A percentile compares a stretch with the other conserved stretches of the same genome.
Evolutionary conservation across 2,888 invertebrate species (phyloP).

Genomic region (Petrolisthes cinctipes): DNA sequence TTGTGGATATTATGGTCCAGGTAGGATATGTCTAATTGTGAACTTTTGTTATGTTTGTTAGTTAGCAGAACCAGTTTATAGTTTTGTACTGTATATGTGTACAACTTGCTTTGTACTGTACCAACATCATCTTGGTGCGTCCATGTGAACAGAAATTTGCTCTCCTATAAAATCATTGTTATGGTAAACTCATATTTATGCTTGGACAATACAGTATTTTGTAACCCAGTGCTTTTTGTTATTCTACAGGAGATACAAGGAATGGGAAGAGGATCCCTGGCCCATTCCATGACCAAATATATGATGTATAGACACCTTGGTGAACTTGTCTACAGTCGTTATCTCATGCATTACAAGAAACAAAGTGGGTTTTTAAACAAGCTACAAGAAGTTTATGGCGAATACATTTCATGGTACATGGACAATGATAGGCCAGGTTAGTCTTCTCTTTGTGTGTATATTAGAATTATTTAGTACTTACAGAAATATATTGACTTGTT

Average conservation of each 20-base stretch:
- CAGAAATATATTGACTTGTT: not conserved
- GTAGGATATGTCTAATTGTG: conserved; percentile 14
- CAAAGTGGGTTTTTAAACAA: conserved; percentile 50
- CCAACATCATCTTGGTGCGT: too few species aligned
- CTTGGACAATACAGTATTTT: not conserved
- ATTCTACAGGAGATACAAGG: conserved; percentile 43
- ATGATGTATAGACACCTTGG: conserved; percentile 44
- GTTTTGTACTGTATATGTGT: too few species aligned
- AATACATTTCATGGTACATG: conserved; percentile 41
- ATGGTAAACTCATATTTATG: too few species aligned
- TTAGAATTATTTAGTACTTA: too few species aligned
- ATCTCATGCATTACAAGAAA: conserved; percentile 42
- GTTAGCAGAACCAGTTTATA: too few species aligned
- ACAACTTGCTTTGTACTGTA: too few species aligned
- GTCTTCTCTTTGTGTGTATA: not conserved
- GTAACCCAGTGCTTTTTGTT: not conserved
- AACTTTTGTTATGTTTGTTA: too few species aligned
- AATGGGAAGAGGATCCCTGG: conserved; percentile 48
- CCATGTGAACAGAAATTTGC: too few species aligned
- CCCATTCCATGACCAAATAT: conserved; percentile 26
- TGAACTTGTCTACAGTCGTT: conserved; percentile 39
- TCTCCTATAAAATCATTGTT: too few species aligned
- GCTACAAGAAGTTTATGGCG: conserved; percentile 40
- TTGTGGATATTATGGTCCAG: conserved; percentile 58
- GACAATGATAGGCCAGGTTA: conserved; percentile 30